phyloP scores from a whole-genome alignment of 2,888 invertebrate genomes.

The Mimachlamys varia region DNA sequence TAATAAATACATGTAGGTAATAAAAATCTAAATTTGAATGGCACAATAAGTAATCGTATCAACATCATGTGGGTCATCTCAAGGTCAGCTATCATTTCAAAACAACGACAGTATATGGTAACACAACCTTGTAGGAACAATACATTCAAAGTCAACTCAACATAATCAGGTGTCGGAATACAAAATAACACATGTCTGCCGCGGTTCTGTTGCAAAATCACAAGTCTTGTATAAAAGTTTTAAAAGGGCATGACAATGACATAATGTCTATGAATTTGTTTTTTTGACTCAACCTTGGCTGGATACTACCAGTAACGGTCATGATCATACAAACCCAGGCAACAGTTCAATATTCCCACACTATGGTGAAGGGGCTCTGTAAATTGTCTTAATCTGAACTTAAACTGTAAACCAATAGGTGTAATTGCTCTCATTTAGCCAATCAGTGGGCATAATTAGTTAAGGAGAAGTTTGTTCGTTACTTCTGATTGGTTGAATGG shows the following conservation, averaged over 20 bases:
- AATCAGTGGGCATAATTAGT: no score
- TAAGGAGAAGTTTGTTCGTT: no score
- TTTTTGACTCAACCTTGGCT: neutral
- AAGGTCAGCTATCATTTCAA: neutral
- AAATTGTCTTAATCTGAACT: no score
- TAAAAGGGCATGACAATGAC: neutral
- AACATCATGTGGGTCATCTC: neutral
- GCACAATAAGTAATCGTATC: constrained; percentile 10
- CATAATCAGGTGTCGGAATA: neutral
- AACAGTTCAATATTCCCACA: no score
- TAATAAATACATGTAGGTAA: neutral
- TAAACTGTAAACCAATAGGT: no score
- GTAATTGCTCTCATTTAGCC: no score
- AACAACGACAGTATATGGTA: neutral
- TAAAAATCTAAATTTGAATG: constrained; percentile 1
- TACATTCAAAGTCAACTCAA: neutral
- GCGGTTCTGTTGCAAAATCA: neutral
- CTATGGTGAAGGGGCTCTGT: no score
- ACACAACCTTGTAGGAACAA: neutral
- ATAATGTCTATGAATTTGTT: neutral
- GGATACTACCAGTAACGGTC: neutral
- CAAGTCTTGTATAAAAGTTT: neutral
- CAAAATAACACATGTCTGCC: neutral
- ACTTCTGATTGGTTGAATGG: no score
- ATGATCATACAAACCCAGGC: no score